A percentile compares a stretch with the other conserved stretches of the same genome.
Evolutionary conservation across 1,140 invertebrate species (phyloP).

Genomic region (Bombus turneri): DNA sequence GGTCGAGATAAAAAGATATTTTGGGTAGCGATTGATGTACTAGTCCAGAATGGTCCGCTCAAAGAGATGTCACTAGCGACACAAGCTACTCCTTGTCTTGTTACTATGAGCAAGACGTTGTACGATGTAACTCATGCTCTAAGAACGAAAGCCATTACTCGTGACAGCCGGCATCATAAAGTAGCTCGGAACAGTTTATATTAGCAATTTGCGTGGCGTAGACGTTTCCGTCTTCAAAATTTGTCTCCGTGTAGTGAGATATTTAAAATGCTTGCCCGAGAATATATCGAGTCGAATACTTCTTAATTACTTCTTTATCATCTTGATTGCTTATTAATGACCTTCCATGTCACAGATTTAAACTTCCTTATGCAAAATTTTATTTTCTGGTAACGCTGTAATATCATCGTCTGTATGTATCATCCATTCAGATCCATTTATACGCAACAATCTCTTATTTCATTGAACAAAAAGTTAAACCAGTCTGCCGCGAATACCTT

Average conservation of each 20-base stretch:
- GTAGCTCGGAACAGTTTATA: background rate
- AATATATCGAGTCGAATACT: background rate
- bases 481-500: background rate
- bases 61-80: background rate
- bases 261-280: background rate
- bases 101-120: background rate
- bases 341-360: no score
- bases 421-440: no score
- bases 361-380: no score
- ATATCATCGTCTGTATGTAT: no score
- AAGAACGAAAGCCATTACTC: background rate
- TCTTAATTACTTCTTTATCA: background rate
- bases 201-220: background rate
- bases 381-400: no score
- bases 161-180: background rate
- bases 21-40: constrained; percentile 10
- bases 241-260: background rate
- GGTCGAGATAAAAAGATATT: constrained; percentile 32
- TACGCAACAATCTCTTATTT: background rate
- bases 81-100: constrained; percentile 2
- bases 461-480: background rate
- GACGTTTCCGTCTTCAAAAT: background rate
- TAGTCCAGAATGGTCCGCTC: background rate
- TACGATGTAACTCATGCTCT: background rate
- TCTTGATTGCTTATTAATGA: background rate